Percentiles rank a stretch among this genome's conserved stretches.
These are phyloP conservation scores for Phrynosoma platyrhinos DNA, from an alignment of 2,113 vertebrate species.

Conservation along the genomic window DNA sequence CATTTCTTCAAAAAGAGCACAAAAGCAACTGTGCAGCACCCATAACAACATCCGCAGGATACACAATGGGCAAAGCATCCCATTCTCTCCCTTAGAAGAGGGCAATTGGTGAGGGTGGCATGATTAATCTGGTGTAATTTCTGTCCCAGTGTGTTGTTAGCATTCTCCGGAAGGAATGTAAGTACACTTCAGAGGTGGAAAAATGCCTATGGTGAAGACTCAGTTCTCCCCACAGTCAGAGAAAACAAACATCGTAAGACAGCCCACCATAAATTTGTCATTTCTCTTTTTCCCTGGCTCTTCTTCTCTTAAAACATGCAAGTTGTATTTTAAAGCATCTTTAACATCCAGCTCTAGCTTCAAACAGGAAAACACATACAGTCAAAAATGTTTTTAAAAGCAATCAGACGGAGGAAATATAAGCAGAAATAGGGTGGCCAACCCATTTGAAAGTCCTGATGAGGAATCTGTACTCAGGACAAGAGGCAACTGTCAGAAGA, in stretches of 20 bases:
- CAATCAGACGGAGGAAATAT: neutral
- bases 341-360: constrained; percentile 52
- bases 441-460: too few relatives aligned
- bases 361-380: constrained; percentile 17
- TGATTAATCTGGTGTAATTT: constrained; percentile 44
- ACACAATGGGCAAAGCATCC: constrained; percentile 12
- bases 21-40: neutral
- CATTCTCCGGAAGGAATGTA: constrained; percentile 26
- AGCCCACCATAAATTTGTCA: constrained; percentile 46
- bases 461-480: too few relatives aligned
- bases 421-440: neutral
- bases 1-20: constrained; percentile 19
- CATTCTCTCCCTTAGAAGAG: constrained; percentile 21
- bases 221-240: constrained; percentile 26
- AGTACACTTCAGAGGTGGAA: constrained; percentile 23
- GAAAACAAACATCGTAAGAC: constrained; percentile 65
- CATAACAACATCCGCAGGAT: neutral
- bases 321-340: constrained; percentile 37
- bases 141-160: constrained; percentile 46
- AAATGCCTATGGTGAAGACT: constrained; percentile 23
- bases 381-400: neutral
- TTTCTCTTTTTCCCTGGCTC: constrained; percentile 27
- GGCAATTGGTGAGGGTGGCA: neutral
- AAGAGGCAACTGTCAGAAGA: too few relatives aligned
- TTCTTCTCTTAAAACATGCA: constrained; percentile 52